phyloP scores from a whole-genome alignment of 2,888 invertebrate species.

The Muscina levida region DNA sequence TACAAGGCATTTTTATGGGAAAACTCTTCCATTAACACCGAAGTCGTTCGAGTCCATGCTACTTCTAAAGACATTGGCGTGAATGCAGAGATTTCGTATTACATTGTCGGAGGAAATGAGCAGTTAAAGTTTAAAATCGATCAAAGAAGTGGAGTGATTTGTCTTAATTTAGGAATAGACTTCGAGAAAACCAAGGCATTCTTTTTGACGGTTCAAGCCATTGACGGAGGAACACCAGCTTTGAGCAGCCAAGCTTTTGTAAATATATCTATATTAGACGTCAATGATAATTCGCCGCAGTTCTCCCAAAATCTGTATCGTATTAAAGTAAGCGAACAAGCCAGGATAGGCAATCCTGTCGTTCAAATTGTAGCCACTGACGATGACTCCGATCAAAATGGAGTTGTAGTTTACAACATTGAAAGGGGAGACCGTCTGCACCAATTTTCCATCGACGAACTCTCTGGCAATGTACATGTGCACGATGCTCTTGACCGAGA shows the following conservation, averaged over 20 bases:
- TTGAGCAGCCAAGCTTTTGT: conserved; percentile 92
- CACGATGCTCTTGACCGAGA: conserved; percentile 90
- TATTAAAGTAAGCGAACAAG: conserved; percentile 89
- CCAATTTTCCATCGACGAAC: conserved; percentile 89
- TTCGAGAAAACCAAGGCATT: conserved; percentile 93
- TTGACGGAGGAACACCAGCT: conserved; percentile 93
- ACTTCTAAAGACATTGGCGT: conserved; percentile 95
- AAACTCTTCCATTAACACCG: conserved; percentile 88
- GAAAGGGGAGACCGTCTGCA: conserved; percentile 87
- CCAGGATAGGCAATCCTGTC: conserved; percentile 86
- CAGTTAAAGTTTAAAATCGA: conserved; percentile 91
- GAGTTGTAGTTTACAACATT: conserved; percentile 88
- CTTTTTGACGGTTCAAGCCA: conserved; percentile 92
- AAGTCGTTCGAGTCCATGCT: conserved; percentile 92
- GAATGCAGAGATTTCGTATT: conserved; percentile 95
- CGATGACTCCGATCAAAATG: conserved; percentile 90
- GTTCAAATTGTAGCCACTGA: conserved; percentile 91
- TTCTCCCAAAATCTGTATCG: conserved; percentile 89
- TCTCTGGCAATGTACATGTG: conserved; percentile 89
- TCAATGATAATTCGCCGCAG: conserved; percentile 92
- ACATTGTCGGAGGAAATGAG: conserved; percentile 93
- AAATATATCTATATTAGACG: conserved; percentile 91
- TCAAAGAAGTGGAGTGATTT: conserved; percentile 87
- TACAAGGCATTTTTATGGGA: conserved; percentile 90
- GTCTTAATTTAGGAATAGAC: conserved; percentile 89